Base-by-base conservation (phyloP, 2,113 vertebrate species). In the Pomatostomus ruficeps region DNA sequence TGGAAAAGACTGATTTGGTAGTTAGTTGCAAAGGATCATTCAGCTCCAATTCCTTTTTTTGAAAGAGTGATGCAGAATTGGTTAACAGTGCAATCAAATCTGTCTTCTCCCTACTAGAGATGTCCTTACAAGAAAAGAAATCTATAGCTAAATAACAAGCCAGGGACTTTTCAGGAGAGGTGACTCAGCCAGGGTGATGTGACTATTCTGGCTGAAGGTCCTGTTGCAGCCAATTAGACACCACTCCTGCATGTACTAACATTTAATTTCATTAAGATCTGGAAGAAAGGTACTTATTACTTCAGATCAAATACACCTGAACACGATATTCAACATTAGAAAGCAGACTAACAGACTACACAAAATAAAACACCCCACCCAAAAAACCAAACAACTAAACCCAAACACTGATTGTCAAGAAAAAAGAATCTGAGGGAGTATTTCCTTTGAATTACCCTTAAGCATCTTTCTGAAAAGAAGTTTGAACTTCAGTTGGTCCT, bases 351-450 rank as follows among this genome's bases (percentile, higher is more conserved):
- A 29, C 17, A 58, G 23, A 35, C n/a, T 46, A 7, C 14, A 43
- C 14, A 66, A 51, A 66, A 51, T 29, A 28, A 73, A 62, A 33
- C 12, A 23, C 1, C 1, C 5, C 12, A 57, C 21, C 21, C 10
- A 29, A 40, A 54, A 54, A 59, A 6, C 1, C 15, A 14, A 61
- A n/a, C 2, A 2, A 40, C 4, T 11, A 15, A 46, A 12, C 2
- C 6, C 20, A 59, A n/a, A 29, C 15, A 28, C 11, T 26, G 19
- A 5, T 33, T 11, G n/a, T 43, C 26, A 51, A 63, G 10, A n/a
- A 22, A 73, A 67, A 85, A 46, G 1, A 33, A 15, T 36, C n/a
- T 63, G 12, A 23, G 43, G 55, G 8, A 46, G 2, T 42, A 36
- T 75, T 83, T 46, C 36, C 13, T 75, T 62, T 33, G 11, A 65